Evolutionary conservation across 35 echinoderm and acorn worm genomes (phyloP), one percentile per base, ranked within the genome.

Genomic region (Heliocidaris tuberculata): DNA sequence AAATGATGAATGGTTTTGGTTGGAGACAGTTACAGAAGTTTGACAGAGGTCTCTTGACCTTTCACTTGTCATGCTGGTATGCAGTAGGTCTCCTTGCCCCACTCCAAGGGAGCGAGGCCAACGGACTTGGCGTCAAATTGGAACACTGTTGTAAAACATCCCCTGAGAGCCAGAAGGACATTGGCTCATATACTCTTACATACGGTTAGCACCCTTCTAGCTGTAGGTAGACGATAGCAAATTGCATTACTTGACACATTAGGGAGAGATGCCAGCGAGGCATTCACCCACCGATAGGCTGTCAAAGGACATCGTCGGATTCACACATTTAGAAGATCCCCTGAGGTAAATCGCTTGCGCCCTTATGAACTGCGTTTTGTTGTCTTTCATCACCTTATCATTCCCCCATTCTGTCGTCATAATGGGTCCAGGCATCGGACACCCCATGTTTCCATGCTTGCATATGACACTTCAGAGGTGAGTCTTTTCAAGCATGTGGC

Each of bases 171-270:
- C 17, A 78, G 27, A 78, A 78, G 65, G 65, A 4, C 27, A 19
- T 78, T 78, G 27, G 7, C 65, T 78, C 0, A 24, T n/a, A 78
- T 78, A 7, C 65, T 2, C 27, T 29, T 17, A 27, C 27, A 78
- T n/a, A 8, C 27, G 19, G 27, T 78, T 78, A 78, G 65, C 65
- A n/a, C 65, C 65, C 27, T 29, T n/a, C 21, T 78, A 78, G 21
- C 21, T 21, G 19, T 78, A 24, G 27, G 4, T 24, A n/a, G 65
- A 78, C 6, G 65, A n/a, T 29, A 21, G 27, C 65, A 78, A 78
- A 78, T 78, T n/a, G 27, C 65, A 78, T 78, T 78, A 78, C 65
- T 78, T n/a, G 65, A 78, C 65, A 78, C 65, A n/a, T 78, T 78
- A 78, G 65, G 27, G 60, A 21, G 60, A 24, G 60, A 27, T 70